Evolutionary conservation across 2,113 vertebrate species (phyloP).

Genomic region (Mastomys natalensis): DNA sequence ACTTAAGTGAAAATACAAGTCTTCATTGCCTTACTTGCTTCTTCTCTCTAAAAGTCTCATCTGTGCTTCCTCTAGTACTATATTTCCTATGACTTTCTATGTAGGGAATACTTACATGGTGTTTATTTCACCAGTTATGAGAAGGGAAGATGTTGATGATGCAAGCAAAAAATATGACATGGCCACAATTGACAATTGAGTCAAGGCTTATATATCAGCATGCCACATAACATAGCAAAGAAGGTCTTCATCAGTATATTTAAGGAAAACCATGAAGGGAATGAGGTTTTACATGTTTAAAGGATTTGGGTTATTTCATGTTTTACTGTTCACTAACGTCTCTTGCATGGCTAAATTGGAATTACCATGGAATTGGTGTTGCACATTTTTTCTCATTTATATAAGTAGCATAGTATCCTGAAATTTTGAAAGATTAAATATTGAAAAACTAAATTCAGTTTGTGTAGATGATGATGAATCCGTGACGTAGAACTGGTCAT

Average conservation of each 20-base stretch:
- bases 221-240: constrained; percentile 67
- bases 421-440: neutral
- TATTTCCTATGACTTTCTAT: constrained; percentile 51
- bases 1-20: neutral
- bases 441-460: neutral
- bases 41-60: constrained; percentile 55
- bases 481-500: neutral
- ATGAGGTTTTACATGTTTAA: constrained; percentile 51
- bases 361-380: constrained; percentile 19
- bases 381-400: neutral
- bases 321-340: neutral
- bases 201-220: constrained; percentile 67
- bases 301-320: constrained; percentile 11
- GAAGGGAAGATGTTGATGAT: constrained; percentile 76
- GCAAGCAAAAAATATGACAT: constrained; percentile 69
- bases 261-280: constrained; percentile 49
- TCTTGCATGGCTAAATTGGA: neutral
- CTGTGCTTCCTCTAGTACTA: neutral
- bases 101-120: constrained; percentile 63
- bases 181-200: constrained; percentile 67
- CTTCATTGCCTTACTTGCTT: constrained; percentile 57
- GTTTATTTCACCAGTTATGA: constrained; percentile 79
- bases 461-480: neutral
- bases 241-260: constrained; percentile 34
- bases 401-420: neutral